phyloP scores from a whole-genome alignment of 1,140 invertebrate genomes.

The Holcopasites calliopsidis region DNA sequence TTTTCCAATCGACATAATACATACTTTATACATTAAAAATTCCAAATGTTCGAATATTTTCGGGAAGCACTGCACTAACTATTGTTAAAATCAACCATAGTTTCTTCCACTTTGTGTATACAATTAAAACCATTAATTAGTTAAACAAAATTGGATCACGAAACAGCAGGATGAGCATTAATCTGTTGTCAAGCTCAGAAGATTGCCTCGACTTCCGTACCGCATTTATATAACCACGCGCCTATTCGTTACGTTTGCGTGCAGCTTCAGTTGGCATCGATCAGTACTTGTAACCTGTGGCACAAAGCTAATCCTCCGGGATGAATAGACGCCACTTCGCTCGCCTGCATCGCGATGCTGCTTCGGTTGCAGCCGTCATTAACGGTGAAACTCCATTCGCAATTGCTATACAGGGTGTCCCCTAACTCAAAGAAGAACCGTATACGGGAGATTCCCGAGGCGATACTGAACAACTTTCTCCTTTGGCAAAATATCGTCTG shows the following conservation, averaged over 20 bases:
- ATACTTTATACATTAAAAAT: too few relatives aligned
- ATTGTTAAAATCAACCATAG: too few relatives aligned
- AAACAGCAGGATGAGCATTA: not conserved
- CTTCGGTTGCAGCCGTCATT: slow-evolving; percentile 43
- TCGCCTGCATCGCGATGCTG: slow-evolving; percentile 47
- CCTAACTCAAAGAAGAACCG: too few relatives aligned
- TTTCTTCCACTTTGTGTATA: too few relatives aligned
- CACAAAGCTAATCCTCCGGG: slow-evolving; percentile 39
- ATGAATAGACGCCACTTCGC: slow-evolving; percentile 47
- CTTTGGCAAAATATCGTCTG: too few relatives aligned
- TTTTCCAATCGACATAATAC: too few relatives aligned
- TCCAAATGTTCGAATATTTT: not conserved
- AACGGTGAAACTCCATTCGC: slow-evolving; percentile 56
- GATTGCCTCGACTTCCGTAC: not conserved
- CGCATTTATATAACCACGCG: slow-evolving; percentile 1
- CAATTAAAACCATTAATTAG: slow-evolving; percentile 6
- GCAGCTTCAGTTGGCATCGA: slow-evolving; percentile 13
- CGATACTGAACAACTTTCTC: too few relatives aligned
- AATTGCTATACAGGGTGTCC: too few relatives aligned
- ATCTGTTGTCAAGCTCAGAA: slow-evolving; percentile 9
- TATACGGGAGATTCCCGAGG: too few relatives aligned
- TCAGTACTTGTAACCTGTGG: not conserved
- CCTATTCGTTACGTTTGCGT: not conserved
- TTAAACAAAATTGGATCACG: not conserved
- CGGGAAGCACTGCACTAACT: too few relatives aligned